Evolutionary conservation across 2,113 vertebrate species (phyloP), one percentile per base, ranked within the genome.

Genomic region (Macquaria ambigua): DNA sequence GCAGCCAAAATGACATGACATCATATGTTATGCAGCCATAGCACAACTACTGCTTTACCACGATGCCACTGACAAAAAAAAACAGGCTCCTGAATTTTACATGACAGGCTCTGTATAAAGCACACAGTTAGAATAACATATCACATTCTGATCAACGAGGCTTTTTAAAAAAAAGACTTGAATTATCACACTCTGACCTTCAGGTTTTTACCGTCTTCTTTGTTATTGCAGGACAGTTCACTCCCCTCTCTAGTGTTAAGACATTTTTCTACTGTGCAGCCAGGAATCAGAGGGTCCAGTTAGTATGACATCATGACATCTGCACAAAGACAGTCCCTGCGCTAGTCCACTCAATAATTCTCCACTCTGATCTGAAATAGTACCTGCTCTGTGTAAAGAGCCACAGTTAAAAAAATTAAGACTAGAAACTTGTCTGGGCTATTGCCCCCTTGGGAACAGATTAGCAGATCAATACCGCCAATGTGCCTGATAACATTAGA

Each of bases 401-500:
- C 3, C 81, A 77, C 28, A 77, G 75, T 80, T 72, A 3, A 48
- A 39, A 71, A 77, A 34, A 81, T 77, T 7, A 90, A 89, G 85
- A 88, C 52, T 67, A 15, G 46, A 52, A 82, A 82, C 64, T 74
- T 8, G 87, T 82, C 74, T 66, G 53, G 81, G 46, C 56, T 78
- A 76, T 74, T 39, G 82, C 66, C 53, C 89, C 82, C 72, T 28
- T 62, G 88, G 82, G 88, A 87, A 62, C n/a, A 80, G 88, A 87
- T 83, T 46, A 77, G 76, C 59, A 0, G 93, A 93, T 94, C 92
- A 56, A 95, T 95, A 87, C 46, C 1, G 46, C 67, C 82, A 74
- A 81, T 77, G 80, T 90, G 78, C 83, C 85, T 91, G 90, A 94
- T 93, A 84, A 92, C 91, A 87, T 95, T 91, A 94, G 56, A 72